A percentile compares a stretch with the other conserved stretches of the same genome.
Conservation (phyloP, 1,140 invertebrate genomes). For the Eufriesea mexicana region DNA sequence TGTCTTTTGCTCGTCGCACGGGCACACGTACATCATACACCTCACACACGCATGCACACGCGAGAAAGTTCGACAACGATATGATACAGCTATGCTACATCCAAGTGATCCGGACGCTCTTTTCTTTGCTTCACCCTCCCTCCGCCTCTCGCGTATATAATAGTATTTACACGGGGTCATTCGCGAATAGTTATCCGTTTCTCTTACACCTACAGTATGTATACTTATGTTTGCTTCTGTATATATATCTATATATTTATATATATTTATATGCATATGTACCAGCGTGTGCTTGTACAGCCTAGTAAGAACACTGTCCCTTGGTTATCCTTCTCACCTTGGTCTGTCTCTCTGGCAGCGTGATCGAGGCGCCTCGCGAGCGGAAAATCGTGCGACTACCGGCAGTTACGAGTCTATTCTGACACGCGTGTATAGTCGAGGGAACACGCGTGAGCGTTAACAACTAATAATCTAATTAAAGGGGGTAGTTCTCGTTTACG, state of each 20-base stretch:
- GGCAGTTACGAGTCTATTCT: conserved; percentile 13
- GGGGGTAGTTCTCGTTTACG: no score
- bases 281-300: conserved; percentile 57
- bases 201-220: conserved; percentile 57
- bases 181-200: conserved; percentile 59
- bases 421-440: neutral
- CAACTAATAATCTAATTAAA: neutral
- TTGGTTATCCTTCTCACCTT: conserved; percentile 42
- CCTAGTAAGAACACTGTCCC: conserved; percentile 29
- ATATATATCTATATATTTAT: conserved; percentile 32
- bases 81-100: conserved; percentile 73
- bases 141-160: conserved; percentile 26
- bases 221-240: conserved; percentile 52
- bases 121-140: neutral
- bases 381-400: conserved; percentile 59
- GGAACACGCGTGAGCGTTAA: neutral
- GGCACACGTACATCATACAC: conserved; percentile 12
- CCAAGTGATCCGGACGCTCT: conserved; percentile 24
- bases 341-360: conserved; percentile 40
- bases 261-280: conserved; percentile 33
- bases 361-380: conserved; percentile 44
- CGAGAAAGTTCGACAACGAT: conserved; percentile 65
- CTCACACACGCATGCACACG: conserved; percentile 27
- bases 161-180: conserved; percentile 68
- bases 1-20: conserved; percentile 21